These are phyloP conservation scores for Coreius guichenoti DNA, from an alignment of 2,797 vertebrate genomes.

Conservation along the genomic window DNA sequence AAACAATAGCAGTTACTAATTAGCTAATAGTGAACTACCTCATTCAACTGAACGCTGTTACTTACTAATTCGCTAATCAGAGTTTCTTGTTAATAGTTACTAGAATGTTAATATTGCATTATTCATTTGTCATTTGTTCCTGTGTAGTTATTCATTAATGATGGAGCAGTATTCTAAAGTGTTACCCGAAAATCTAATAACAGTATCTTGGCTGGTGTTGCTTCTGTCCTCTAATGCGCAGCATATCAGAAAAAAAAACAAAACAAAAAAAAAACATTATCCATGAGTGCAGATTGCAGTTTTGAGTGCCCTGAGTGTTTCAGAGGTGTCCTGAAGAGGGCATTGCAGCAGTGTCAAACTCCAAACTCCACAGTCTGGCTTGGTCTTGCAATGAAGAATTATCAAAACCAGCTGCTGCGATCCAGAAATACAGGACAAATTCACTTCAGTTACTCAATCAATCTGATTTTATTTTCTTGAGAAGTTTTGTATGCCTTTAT, in stretches of 20 bases:
- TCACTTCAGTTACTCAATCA: not conserved
- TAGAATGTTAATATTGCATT: no score
- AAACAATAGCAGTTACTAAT: no score
- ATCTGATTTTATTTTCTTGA: not conserved
- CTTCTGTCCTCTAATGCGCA: not conserved
- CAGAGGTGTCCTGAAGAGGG: slow-evolving; percentile 46
- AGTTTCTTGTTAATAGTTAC: no score
- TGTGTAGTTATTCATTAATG: no score
- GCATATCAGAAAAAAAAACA: no score
- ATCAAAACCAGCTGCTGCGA: not conserved
- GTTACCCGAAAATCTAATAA: no score
- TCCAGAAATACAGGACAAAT: not conserved
- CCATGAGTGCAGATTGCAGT: not conserved
- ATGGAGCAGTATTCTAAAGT: no score
- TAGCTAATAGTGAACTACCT: no score
- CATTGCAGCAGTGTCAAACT: slow-evolving; percentile 38
- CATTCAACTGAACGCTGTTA: no score
- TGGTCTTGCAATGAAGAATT: not conserved
- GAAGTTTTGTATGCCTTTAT: not conserved
- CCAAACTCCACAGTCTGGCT: not conserved
- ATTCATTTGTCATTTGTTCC: no score
- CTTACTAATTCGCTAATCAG: no score
- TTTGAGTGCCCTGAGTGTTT: not conserved
- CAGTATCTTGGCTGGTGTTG: not conserved
- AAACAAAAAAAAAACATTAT: no score